Percentiles rank a stretch among this genome's conserved stretches.
These are phyloP conservation scores for Otus scops DNA, from an alignment of 2,797 vertebrate genomes.

Conservation along the genomic window DNA sequence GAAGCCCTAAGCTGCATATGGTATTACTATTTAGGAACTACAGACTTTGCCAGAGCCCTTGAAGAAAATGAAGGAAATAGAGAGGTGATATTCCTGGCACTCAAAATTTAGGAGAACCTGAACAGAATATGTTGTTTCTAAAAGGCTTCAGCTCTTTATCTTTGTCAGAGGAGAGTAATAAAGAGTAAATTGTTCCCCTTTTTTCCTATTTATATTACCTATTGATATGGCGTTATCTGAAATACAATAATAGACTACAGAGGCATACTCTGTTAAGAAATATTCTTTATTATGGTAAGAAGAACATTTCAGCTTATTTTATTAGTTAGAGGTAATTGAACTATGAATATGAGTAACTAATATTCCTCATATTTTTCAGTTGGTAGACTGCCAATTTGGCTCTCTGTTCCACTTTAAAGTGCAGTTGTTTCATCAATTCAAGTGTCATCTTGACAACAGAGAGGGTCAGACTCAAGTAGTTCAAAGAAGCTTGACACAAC, in stretches of 20 bases:
- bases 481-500: not conserved
- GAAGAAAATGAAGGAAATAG: not conserved
- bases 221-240: not conserved
- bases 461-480: not conserved
- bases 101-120: not conserved
- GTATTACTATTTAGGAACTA: not conserved
- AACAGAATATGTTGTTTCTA: not conserved
- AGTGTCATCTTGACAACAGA: not conserved
- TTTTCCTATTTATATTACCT: not conserved
- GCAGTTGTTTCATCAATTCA: not conserved
- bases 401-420: not conserved
- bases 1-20: not conserved
- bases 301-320: not conserved
- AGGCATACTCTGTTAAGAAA: not conserved
- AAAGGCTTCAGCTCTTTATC: not conserved
- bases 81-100: not conserved
- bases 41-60: not conserved
- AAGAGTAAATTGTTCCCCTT: not conserved
- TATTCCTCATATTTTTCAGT: not conserved
- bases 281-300: not conserved
- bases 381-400: not conserved
- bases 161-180: not conserved
- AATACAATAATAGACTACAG: not conserved
- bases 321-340: not conserved
- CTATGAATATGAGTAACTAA: not conserved